A percentile compares a stretch with the other conserved stretches of the same genome.
Evolutionary conservation across 2,888 invertebrate genomes (phyloP).

Genomic region (Callimorpha dominula): DNA sequence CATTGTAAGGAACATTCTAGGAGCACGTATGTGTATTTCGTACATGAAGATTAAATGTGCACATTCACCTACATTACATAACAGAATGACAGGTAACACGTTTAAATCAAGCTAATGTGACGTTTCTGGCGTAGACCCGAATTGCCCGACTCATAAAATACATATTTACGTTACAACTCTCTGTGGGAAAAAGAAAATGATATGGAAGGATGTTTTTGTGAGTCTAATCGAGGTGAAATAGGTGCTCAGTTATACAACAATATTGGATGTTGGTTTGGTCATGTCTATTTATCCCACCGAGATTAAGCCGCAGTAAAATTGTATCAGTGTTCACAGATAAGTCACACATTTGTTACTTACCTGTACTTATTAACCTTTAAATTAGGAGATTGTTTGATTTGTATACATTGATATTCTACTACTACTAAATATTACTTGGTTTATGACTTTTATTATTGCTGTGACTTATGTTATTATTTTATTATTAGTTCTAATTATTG

Average conservation of each 20-base stretch:
- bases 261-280: background rate
- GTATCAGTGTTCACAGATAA: too few relatives aligned
- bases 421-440: too few relatives aligned
- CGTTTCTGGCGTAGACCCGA: constrained; percentile 70
- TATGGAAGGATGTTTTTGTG: background rate
- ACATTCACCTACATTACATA: constrained; percentile 50
- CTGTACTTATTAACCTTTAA: too few relatives aligned
- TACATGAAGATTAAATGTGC: constrained; percentile 52
- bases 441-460: too few relatives aligned
- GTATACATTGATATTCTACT: too few relatives aligned
- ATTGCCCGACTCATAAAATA: constrained; percentile 61
- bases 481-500: too few relatives aligned
- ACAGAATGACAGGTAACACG: constrained; percentile 72
- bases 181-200: constrained; percentile 1
- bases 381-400: too few relatives aligned
- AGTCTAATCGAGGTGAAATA: background rate
- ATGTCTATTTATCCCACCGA: background rate
- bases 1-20: background rate
- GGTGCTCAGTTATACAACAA: background rate
- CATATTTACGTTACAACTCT: constrained; percentile 40
- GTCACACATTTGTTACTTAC: too few relatives aligned
- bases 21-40: constrained; percentile 1
- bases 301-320: background rate
- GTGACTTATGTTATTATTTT: too few relatives aligned
- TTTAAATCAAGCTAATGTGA: constrained; percentile 84